These are phyloP conservation scores for Procavia capensis DNA, from an alignment of 2,113 vertebrate species.

Conservation along the genomic window DNA sequence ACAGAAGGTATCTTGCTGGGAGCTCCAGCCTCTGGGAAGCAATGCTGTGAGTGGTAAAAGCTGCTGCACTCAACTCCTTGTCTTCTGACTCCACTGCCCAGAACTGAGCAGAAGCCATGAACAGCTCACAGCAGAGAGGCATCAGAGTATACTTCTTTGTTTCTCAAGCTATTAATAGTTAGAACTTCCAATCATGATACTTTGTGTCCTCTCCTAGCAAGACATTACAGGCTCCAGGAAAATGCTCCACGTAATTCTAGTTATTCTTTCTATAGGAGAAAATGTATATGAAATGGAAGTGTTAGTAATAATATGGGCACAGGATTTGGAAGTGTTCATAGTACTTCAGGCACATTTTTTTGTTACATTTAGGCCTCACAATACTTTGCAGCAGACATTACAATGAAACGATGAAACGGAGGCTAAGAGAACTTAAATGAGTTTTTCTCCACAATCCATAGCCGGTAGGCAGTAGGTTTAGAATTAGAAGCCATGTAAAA, in stretches of 20 bases:
- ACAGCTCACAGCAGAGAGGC: no score
- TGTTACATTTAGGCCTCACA: background rate
- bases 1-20: background rate
- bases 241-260: background rate
- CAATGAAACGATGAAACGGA: background rate
- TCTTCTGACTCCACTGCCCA: background rate
- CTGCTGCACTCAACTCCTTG: background rate
- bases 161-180: constrained; percentile 2
- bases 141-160: background rate
- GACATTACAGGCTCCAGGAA: background rate
- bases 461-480: background rate
- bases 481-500: background rate
- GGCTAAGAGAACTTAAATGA: background rate
- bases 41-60: background rate
- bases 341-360: background rate
- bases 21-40: background rate
- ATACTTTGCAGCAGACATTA: background rate
- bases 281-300: background rate
- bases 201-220: background rate
- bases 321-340: background rate
- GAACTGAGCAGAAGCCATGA: background rate
- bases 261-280: background rate
- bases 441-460: background rate
- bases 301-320: background rate
- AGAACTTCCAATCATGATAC: background rate